Evolutionary conservation across 2,888 invertebrate species (phyloP).

Genomic region (Dyspetes luteomarginatus): DNA sequence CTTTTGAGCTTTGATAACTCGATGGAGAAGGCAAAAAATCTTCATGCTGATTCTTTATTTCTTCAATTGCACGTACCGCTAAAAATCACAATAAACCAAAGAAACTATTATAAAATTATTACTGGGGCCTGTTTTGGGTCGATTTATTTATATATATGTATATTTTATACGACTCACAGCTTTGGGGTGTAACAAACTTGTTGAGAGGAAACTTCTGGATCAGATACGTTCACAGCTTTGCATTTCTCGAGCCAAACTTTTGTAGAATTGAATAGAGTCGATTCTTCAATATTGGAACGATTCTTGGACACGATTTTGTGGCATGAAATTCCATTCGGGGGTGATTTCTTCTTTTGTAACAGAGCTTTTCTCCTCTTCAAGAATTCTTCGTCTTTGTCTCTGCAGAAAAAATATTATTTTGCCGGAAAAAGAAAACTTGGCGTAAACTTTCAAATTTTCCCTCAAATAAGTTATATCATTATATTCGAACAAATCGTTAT

Average conservation of each 20-base stretch:
- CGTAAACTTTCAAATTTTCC: too few species aligned
- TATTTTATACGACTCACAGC: slow-evolving; percentile 71
- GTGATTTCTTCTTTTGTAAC: slow-evolving; percentile 59
- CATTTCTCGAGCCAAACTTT: slow-evolving; percentile 78
- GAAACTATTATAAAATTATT: not conserved
- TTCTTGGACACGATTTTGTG: slow-evolving; percentile 5
- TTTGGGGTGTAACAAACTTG: slow-evolving; percentile 75
- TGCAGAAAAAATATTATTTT: slow-evolving; percentile 9
- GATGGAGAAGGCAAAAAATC: not conserved
- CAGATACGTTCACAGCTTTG: slow-evolving; percentile 52
- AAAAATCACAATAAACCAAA: slow-evolving; percentile 12
- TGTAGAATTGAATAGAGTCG: slow-evolving; percentile 77
- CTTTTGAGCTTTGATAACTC: not conserved
- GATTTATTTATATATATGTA: too few species aligned
- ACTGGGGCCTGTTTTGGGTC: not conserved
- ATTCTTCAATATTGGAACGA: slow-evolving; percentile 52
- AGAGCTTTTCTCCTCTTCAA: slow-evolving; percentile 71
- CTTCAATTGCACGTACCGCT: slow-evolving; percentile 55
- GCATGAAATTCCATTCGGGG: not conserved
- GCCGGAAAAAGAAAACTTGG: not conserved
- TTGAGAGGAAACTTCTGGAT: slow-evolving; percentile 35
- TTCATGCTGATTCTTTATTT: slow-evolving; percentile 54
- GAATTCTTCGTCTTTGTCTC: slow-evolving; percentile 77
- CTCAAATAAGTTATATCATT: too few species aligned
- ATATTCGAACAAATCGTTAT: too few species aligned